Evolutionary conservation across 2,797 vertebrate genomes (phyloP).

Genomic region (Babyrousa celebensis): DNA sequence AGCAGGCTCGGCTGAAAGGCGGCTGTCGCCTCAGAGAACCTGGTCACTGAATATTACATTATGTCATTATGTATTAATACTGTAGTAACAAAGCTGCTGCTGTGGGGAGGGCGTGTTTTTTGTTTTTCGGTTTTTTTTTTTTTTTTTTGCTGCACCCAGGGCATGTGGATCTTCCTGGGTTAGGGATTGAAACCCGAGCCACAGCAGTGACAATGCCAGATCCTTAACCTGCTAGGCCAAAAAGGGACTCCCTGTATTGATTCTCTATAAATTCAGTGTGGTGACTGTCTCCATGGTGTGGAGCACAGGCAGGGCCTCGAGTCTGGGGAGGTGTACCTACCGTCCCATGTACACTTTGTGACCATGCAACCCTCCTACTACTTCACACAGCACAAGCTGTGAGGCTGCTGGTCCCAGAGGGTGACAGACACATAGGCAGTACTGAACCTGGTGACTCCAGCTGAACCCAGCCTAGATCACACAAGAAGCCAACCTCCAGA

Average conservation of each 20-base stretch:
- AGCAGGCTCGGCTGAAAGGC: background rate
- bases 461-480: background rate
- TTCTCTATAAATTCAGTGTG: background rate
- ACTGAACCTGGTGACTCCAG: background rate
- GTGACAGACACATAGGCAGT: background rate
- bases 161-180: too few species aligned
- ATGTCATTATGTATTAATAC: background rate
- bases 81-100: rapidly evolving
- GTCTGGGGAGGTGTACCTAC: background rate
- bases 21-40: background rate
- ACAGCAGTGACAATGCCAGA: too few species aligned
- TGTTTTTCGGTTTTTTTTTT: too few species aligned
- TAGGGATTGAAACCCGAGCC: too few species aligned
- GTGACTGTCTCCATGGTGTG: background rate
- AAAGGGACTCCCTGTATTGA: too few species aligned
- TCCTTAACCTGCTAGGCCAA: too few species aligned
- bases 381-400: background rate
- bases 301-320: background rate
- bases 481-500: background rate
- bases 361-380: background rate
- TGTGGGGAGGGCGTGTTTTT: background rate
- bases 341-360: background rate
- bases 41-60: rapidly evolving
- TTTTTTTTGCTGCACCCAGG: too few species aligned
- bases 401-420: background rate